These are phyloP conservation scores for Andrena camellia DNA, from an alignment of 2,888 invertebrate genomes.

Conservation along the genomic window DNA sequence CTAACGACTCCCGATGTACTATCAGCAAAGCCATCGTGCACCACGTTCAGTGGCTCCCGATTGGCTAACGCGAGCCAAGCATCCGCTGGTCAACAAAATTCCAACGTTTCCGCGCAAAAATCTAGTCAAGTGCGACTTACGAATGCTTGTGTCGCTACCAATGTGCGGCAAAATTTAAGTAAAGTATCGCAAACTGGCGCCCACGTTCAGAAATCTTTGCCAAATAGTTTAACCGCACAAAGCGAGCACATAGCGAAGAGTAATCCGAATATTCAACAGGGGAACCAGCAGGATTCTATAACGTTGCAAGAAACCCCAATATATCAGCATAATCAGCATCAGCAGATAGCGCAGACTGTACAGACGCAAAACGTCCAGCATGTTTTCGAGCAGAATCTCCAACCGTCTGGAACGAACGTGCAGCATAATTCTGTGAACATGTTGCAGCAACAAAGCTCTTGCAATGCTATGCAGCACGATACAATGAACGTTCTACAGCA, in stretches of 20 bases:
- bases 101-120: slow-evolving; percentile 68
- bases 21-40: slow-evolving; percentile 55
- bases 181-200: slow-evolving; percentile 66
- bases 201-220: slow-evolving; percentile 69
- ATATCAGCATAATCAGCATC: slow-evolving; percentile 81
- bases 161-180: slow-evolving; percentile 65
- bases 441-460: slow-evolving; percentile 73
- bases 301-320: slow-evolving; percentile 72
- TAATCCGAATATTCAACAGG: slow-evolving; percentile 73
- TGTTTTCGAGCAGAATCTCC: slow-evolving; percentile 81
- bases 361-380: slow-evolving; percentile 81
- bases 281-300: slow-evolving; percentile 72
- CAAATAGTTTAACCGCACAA: slow-evolving; percentile 69
- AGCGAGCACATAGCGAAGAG: slow-evolving; percentile 78
- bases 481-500: slow-evolving; percentile 74
- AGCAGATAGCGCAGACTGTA: slow-evolving; percentile 80
- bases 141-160: slow-evolving; percentile 67
- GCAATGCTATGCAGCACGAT: slow-evolving; percentile 78
- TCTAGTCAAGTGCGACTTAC: slow-evolving; percentile 72
- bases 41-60: slow-evolving; percentile 65
- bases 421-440: slow-evolving; percentile 74
- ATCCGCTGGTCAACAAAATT: slow-evolving; percentile 66
- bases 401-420: slow-evolving; percentile 69
- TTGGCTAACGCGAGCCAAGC: slow-evolving; percentile 64
- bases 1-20: slow-evolving; percentile 61